Percentiles rank a stretch among this genome's conserved stretches.
phyloP scores from a whole-genome alignment of 2,113 vertebrate species.

The Mesoclemmys tuberculata region DNA sequence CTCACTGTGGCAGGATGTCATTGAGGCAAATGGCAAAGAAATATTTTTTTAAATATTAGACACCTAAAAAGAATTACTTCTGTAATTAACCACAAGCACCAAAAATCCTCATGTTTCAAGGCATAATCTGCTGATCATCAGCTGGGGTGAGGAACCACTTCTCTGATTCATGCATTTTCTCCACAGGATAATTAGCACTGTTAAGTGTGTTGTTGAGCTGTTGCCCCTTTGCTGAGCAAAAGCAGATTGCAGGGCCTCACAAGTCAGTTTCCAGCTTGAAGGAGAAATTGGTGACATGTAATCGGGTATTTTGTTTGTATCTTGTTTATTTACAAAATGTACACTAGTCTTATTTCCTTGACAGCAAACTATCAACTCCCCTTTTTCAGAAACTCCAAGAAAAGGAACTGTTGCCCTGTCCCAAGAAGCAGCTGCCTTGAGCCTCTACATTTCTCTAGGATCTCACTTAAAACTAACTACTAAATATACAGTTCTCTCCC shows the following conservation, averaged over 20 bases:
- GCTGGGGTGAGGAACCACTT: background rate
- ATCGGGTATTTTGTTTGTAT: background rate
- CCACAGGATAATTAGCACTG: background rate
- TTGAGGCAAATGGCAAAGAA: background rate
- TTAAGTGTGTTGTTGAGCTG: background rate
- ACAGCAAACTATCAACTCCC: background rate
- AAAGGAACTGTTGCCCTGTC: background rate
- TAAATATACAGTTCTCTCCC: background rate
- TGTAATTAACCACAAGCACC: background rate
- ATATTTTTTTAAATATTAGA: background rate
- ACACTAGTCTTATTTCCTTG: background rate
- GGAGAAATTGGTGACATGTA: background rate
- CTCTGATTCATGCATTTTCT: background rate
- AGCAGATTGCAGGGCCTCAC: too few species aligned
- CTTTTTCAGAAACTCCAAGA: background rate
- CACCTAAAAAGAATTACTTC: background rate
- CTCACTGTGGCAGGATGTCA: background rate
- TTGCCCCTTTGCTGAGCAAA: background rate
- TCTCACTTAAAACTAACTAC: too few species aligned
- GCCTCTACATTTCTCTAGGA: background rate
- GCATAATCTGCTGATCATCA: background rate
- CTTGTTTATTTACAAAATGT: background rate
- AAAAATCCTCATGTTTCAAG: background rate
- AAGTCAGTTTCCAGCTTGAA: too few species aligned
- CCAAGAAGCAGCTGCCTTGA: background rate